Base-by-base conservation (phyloP, 2,113 vertebrate genomes). In the Centropristis striata region DNA sequence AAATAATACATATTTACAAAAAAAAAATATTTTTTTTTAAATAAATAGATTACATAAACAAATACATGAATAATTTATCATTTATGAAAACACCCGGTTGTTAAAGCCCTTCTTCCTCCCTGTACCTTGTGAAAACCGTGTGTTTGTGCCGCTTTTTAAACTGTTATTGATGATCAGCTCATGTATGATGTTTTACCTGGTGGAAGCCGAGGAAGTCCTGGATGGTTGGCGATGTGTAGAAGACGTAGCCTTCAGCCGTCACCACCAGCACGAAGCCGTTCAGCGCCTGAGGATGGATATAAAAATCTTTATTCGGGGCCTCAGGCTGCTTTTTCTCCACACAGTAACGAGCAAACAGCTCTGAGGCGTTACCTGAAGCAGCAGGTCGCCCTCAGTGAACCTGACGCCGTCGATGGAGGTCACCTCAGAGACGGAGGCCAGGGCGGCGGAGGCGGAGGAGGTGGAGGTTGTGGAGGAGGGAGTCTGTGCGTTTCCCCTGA, bases 151-250 rank as follows among this genome's bases (percentile, higher is more conserved):
- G n/a, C n/a, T n/a, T n/a, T n/a, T n/a, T n/a, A n/a, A n/a, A n/a
- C n/a, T 39, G 37, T 39, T 39, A 39, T 39, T 39, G 37, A 39
- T 39, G 7, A 39, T 39, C 8, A 39, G 8, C 5, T 9, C 39
- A 41, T 9, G 39, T 13, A 1, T 28, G 11, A 3, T 16, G 54
- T 69, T 49, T 21, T 72, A 87, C 95, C 95, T 95, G 94, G 23
- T 95, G 95, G 75, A 96, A 96, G 53, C 96, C 95, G 1, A 95
- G 92, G 16, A 94, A 96, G 81, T 96, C 95, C 91, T 95, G 94
- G 84, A 96, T 94, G 0, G 94, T 96, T 4, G 94, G 93, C 0
- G 94, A 96, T 0, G 94, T 91, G 87, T 95, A 96, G 84, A 96
- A 96, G 78, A 96, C 80, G 74, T 93, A 83, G 12, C 95, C 95